These are phyloP conservation scores for Xenops minutus DNA, from an alignment of 2,797 vertebrate species.

Conservation along the genomic window DNA sequence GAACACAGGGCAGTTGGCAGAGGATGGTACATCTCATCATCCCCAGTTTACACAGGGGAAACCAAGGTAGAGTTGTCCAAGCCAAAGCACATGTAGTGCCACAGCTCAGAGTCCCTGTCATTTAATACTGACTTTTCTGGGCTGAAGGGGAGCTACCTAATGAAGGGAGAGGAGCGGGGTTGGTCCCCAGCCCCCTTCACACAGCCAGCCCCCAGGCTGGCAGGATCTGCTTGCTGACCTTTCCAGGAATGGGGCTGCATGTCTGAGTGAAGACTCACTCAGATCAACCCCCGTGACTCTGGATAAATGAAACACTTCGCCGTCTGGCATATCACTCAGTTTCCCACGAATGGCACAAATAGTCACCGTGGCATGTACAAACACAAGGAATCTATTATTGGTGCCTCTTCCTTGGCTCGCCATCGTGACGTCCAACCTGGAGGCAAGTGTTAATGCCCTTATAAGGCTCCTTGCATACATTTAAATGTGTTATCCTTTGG, in stretches of 20 bases:
- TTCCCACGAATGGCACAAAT: constrained; percentile 69
- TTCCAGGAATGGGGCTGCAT: not conserved
- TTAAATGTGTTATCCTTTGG: constrained; percentile 77
- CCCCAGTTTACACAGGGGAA: accelerated
- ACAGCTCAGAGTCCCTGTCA: not conserved
- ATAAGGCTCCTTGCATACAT: constrained; percentile 77
- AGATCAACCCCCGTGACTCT: constrained; percentile 42
- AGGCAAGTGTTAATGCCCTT: constrained; percentile 77
- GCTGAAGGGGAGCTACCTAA: not conserved
- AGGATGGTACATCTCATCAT: accelerated
- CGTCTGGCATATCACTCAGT: constrained; percentile 72
- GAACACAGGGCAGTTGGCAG: not conserved
- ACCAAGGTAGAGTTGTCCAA: not conserved
- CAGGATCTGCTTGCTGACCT: constrained; percentile 7
- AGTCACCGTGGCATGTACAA: constrained; percentile 64
- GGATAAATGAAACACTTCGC: constrained; percentile 72
- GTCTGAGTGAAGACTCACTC: constrained; percentile 17
- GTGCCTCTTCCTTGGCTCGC: constrained; percentile 71
- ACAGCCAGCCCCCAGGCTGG: not conserved
- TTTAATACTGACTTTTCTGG: not conserved
- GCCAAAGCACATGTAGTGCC: accelerated
- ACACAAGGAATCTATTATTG: constrained; percentile 77
- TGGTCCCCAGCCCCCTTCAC: not conserved
- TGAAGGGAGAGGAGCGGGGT: not conserved
- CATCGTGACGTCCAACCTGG: constrained; percentile 78